These are phyloP conservation scores for Actinopyga echinites DNA, from an alignment of 53 echinoderm and acorn worm species.

Conservation along the genomic window DNA sequence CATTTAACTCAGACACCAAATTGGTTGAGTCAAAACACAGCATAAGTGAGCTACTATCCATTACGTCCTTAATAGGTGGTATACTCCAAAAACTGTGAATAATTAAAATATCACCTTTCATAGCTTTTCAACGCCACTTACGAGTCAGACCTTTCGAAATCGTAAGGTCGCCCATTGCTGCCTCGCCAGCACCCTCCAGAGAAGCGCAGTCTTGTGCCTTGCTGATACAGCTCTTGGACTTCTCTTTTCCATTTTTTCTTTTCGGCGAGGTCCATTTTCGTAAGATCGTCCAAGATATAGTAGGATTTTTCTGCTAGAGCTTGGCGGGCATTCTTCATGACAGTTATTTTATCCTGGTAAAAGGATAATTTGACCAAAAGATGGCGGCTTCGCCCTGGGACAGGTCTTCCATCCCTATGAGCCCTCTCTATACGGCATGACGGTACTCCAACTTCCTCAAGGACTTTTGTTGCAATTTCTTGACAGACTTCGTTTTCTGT, in stretches of 20 bases:
- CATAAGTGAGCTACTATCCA: no score
- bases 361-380: constrained; percentile 8
- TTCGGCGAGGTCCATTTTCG: not conserved
- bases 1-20: no score
- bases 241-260: not conserved
- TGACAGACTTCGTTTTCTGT: not conserved
- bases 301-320: not conserved
- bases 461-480: not conserved
- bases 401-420: not conserved
- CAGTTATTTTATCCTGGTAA: not conserved
- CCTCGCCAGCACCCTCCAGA: not conserved
- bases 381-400: not conserved
- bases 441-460: not conserved
- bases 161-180: not conserved
- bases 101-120: not conserved
- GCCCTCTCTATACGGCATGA: not conserved
- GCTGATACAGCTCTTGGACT: no score
- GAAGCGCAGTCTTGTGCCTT: constrained; percentile 3
- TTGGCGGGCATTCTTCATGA: not conserved
- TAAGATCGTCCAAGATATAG: not conserved
- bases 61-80: no score
- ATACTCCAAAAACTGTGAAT: not conserved
- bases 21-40: no score
- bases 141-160: not conserved
- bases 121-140: not conserved